These are phyloP conservation scores for Lasius platythorax DNA, from an alignment of 2,888 invertebrate genomes.

Conservation along the genomic window DNA sequence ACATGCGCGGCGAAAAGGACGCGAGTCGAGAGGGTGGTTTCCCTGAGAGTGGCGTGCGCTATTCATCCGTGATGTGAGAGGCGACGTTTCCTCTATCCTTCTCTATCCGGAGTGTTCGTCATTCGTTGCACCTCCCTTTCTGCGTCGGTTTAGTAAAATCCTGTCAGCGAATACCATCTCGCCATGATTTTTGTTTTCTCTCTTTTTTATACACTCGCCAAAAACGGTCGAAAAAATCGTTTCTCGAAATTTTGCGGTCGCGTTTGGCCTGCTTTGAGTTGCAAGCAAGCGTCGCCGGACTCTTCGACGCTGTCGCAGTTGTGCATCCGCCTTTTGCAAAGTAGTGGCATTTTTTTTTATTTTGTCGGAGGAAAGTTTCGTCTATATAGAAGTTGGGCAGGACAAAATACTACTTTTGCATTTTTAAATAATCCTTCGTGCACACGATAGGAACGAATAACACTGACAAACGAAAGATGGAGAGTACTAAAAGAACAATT, in stretches of 20 bases:
- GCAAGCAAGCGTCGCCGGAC: no score
- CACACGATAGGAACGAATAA: not conserved
- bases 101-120: constrained; percentile 1
- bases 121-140: constrained; percentile 28
- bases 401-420: not conserved
- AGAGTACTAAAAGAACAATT: not conserved
- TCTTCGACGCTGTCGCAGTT: not conserved
- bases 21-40: constrained; percentile 48
- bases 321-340: not conserved
- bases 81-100: constrained; percentile 34
- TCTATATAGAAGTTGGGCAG: not conserved
- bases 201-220: not conserved
- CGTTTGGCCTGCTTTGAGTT: not conserved
- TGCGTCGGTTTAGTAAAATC: constrained; percentile 31
- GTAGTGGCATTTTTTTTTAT: not conserved
- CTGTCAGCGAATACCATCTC: constrained; percentile 18
- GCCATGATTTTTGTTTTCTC: not conserved
- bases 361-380: not conserved
- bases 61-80: constrained; percentile 52
- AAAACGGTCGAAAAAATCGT: not conserved
- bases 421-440: not conserved
- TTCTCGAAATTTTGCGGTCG: constrained; percentile 1
- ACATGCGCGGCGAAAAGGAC: constrained; percentile 19
- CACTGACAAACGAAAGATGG: not conserved
- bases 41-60: constrained; percentile 36